Base-by-base conservation (phyloP, 1,140 invertebrate species). In the Drosophila santomea region DNA sequence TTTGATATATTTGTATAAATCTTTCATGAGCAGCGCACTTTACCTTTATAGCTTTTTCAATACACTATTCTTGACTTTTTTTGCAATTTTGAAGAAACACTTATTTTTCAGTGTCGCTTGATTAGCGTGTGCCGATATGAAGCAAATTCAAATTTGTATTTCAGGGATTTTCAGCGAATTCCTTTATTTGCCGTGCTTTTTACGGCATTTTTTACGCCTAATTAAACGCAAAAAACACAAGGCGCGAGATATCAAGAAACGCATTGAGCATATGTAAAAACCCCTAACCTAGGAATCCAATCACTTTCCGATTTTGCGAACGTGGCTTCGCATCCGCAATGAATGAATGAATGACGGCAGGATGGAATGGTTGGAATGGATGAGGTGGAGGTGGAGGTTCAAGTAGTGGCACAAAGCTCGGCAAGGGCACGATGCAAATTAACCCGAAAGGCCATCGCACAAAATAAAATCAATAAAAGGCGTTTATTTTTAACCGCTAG, bases 201-300 rank as follows among this genome's bases (percentile, higher is more conserved):
- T 78, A 83, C 69, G 69, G 74, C 59, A 78, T 83, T 66, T 71
- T 71, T 83, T 71, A 73, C 74, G 73, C 39, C 82, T 80, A 84
- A 84, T 84, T 84, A 86, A 86, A 85, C 58, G 58, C 76, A 61
- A 32, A 61, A 43, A 25, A 14, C 60, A 51, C 54, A 55, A 54
- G 56, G 57, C 35, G 17, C 48, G 47, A 44, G 41, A 78, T 78
- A 54, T 51, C 51, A 51, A 63, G 58, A 64, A 44, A 75, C 80
- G 75, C 76, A 79, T 62, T 62, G 41, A 84, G 62, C 69, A 83
- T 82, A 79, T 59, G 63, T 64, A 62, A 56, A 58, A 57, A 20
- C 43, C 43, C 11, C 43, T 64, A 62, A 54, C 38, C 48, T 58
- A 41, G 44, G 61, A 44, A 44, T 44, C 43, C 15, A 47, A 48